A percentile compares a stretch with the other conserved stretches of the same genome.
phyloP scores from a whole-genome alignment of 2,797 vertebrate species.

The Melanotaenia boesemani region DNA sequence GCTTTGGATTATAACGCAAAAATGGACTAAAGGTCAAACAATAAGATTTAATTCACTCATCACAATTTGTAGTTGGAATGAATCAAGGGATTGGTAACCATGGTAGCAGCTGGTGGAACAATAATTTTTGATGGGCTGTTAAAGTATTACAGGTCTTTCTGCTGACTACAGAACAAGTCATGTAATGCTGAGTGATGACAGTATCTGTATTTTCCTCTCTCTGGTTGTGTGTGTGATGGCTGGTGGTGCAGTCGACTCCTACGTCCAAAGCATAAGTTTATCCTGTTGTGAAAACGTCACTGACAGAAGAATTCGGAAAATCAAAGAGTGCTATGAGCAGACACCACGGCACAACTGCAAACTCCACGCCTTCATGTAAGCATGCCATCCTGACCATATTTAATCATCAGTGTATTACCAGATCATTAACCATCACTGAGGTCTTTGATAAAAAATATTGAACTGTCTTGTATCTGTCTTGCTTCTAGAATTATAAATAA shows the following conservation, averaged over 20 bases:
- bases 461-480: not conserved
- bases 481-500: slow-evolving; percentile 30
- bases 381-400: not conserved
- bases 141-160: not conserved
- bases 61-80: not conserved
- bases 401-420: not conserved
- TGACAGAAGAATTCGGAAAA: no score
- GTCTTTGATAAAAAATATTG: no score
- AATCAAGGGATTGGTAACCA: not conserved
- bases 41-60: not conserved
- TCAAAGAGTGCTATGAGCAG: slow-evolving; percentile 54
- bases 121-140: not conserved
- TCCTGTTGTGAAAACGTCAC: not conserved
- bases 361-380: slow-evolving; percentile 53
- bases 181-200: not conserved
- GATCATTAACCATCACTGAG: no score
- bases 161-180: not conserved
- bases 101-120: not conserved
- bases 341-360: slow-evolving; percentile 24
- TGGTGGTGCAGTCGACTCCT: slow-evolving; percentile 5
- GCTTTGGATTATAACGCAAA: not conserved
- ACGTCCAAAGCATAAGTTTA: rapidly evolving
- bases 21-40: not conserved
- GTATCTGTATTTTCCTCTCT: not conserved
- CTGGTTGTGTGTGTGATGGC: not conserved